A percentile compares a stretch with the other conserved stretches of the same genome.
These are phyloP conservation scores for Leucophenga varia DNA, from an alignment of 1,140 invertebrate genomes.

Conservation along the genomic window DNA sequence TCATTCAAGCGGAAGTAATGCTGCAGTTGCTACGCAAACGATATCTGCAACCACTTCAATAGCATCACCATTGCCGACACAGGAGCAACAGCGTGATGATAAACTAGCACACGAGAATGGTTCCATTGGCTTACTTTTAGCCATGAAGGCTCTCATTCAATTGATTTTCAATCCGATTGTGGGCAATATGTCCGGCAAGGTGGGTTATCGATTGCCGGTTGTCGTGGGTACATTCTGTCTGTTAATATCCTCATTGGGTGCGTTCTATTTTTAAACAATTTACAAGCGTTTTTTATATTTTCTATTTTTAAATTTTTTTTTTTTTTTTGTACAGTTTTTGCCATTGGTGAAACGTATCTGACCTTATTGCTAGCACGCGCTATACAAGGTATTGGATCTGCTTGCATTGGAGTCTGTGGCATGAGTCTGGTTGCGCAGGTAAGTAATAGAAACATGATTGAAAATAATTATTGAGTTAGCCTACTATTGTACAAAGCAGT, in stretches of 20 bases:
- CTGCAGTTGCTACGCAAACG: constrained; percentile 5
- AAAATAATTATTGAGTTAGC: not conserved
- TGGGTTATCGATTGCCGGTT: constrained; percentile 80
- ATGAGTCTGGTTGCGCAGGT: constrained; percentile 64
- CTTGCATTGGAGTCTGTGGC: constrained; percentile 76
- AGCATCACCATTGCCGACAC: constrained; percentile 13
- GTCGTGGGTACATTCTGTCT: constrained; percentile 80
- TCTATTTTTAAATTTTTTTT: not conserved
- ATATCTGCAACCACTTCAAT: constrained; percentile 1
- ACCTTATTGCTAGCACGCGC: constrained; percentile 77
- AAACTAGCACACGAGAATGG: constrained; percentile 67
- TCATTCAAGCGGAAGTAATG: constrained; percentile 40
- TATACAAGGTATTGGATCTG: constrained; percentile 83
- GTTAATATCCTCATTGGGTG: constrained; percentile 77
- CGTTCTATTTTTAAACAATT: constrained; percentile 51
- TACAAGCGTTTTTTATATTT: not conserved
- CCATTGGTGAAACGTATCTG: constrained; percentile 75
- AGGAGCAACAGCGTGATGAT: constrained; percentile 12
- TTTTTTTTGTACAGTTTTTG: constrained; percentile 68
- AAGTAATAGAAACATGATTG: not conserved
- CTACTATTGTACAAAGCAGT: no score
- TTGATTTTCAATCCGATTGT: constrained; percentile 81
- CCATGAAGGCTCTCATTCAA: constrained; percentile 86
- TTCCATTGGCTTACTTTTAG: constrained; percentile 76
- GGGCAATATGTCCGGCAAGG: constrained; percentile 65